Percentiles rank a stretch among this genome's conserved stretches.
Conservation (phyloP, 2,888 invertebrate genomes). For the Panopea generosa region DNA sequence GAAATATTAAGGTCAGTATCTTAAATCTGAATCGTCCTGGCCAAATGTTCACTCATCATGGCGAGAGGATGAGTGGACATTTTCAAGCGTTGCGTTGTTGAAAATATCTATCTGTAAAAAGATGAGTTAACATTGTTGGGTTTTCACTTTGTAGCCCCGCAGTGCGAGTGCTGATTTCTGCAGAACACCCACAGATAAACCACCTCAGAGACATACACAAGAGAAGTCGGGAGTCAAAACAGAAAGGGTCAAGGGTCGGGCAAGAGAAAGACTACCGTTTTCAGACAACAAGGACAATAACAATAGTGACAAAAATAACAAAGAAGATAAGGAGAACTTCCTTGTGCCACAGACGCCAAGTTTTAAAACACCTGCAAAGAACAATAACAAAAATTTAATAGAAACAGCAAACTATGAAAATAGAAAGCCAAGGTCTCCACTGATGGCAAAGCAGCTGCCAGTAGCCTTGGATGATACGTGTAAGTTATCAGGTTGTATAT, state of each 20-base stretch:
- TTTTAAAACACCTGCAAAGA: conserved; percentile 66
- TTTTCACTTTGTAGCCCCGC: conserved; percentile 43
- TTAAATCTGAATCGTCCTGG: too few relatives aligned
- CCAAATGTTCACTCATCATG: too few relatives aligned
- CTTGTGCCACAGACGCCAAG: conserved; percentile 83
- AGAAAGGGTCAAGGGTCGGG: conserved; percentile 67
- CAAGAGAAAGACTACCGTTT: conserved; percentile 74
- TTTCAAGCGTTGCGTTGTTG: too few relatives aligned
- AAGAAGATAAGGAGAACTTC: conserved; percentile 81
- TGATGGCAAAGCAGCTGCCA: conserved; percentile 73
- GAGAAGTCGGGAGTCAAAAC: conserved; percentile 53
- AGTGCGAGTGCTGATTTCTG: conserved; percentile 68
- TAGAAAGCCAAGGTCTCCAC: conserved; percentile 73
- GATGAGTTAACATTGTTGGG: too few relatives aligned
- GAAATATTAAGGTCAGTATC: too few relatives aligned
- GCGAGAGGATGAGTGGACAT: too few relatives aligned
- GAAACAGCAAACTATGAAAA: conserved; percentile 47
- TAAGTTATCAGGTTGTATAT: too few relatives aligned
- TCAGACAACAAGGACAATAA: conserved; percentile 66
- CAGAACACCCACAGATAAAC: conserved; percentile 40
- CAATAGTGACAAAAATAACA: conserved; percentile 74
- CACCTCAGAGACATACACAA: conserved; percentile 23
- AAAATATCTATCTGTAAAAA: too few relatives aligned
- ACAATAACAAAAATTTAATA: conserved; percentile 49
- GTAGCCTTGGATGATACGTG: conserved; percentile 77